Base-by-base conservation (phyloP, 1,140 invertebrate species). In the Penaeus vannamei region DNA sequence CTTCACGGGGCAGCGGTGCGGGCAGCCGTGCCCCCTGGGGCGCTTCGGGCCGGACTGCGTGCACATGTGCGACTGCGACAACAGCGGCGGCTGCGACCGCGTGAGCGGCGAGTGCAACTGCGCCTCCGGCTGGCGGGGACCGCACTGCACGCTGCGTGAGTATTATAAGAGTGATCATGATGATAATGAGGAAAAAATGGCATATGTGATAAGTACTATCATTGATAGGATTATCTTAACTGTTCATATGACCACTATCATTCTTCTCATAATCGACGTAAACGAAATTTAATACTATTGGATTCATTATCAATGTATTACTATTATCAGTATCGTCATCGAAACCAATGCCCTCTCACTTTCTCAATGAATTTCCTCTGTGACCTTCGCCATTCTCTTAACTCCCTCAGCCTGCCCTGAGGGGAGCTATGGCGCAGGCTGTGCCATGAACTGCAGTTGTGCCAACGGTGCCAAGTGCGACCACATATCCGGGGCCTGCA, bases 401-500 rank as follows among this genome's bases (percentile, higher is more conserved):
- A 62, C 94, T 96, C 5, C 98, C 97, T 92, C 94, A 95, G 61
- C 94, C 90, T 98, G 98, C 93, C 93, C 94, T 0, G 92, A 94
- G 3, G 94, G 93, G 26, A 92, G 91, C 14, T 95, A 94, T 91
- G 94, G 84, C 80, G 94, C 95, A 72, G 95, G 96, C 76, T 99
- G 98, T 92, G 93, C 93, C n/a, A 96, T 97, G 92, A 93, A 93
- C 79, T 99, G 98, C 92, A 94, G 95, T 53, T 99, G 98, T 93
- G 94, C 94, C 81, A 96, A 98, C 93, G 95, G 95, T 84, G 97
- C 96, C 20, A 94, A 94, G 60, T 98, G 97, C 93, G 95, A 98
- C 93, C 96, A 96, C 92, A 94, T 97, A 26, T 96, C 96, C 53
- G 97, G 97, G 23, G 96, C 96, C 91, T 98, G 97, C 91, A 94